Conservation (phyloP, 2,888 invertebrate species). For the Frankliniella fusca region DNA sequence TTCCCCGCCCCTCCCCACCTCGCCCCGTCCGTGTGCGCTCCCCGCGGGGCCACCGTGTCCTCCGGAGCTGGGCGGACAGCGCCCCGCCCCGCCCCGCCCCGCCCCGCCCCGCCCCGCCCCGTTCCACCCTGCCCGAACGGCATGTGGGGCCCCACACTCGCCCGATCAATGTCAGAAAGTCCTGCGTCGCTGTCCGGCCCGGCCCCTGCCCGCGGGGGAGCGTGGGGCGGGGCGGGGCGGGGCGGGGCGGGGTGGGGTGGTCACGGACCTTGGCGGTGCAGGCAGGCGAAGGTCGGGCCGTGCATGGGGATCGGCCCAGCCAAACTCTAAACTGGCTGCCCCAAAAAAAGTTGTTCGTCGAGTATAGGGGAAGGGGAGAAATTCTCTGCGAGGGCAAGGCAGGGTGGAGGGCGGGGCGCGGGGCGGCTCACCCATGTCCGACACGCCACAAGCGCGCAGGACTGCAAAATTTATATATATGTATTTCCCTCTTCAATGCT, state of each 20-base stretch:
- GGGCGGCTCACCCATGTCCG: too few species aligned
- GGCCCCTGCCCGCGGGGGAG: background rate
- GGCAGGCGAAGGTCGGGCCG: background rate
- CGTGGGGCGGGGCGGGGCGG: background rate
- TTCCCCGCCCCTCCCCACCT: background rate
- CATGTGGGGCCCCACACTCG: background rate
- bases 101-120: background rate
- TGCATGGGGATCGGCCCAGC: background rate
- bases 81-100: background rate
- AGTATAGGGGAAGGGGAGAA: background rate
- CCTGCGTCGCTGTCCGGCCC: background rate
- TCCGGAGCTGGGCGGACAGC: background rate
- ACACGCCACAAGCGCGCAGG: too few species aligned
- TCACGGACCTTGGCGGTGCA: background rate
- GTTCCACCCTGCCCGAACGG: background rate
- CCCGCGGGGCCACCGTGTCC: background rate
- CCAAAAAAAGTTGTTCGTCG: background rate
- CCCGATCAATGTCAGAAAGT: conserved; percentile 21
- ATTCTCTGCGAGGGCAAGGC: background rate
- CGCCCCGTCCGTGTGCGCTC: background rate
- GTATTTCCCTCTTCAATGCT: too few species aligned
- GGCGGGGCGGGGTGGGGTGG: background rate
- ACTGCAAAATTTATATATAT: too few species aligned
- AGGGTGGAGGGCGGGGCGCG: too few species aligned
- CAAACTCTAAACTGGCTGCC: conserved; percentile 5